Conservation (phyloP, 37 sponge, comb jelly and placozoan species). For the Crambe crambe region DNA sequence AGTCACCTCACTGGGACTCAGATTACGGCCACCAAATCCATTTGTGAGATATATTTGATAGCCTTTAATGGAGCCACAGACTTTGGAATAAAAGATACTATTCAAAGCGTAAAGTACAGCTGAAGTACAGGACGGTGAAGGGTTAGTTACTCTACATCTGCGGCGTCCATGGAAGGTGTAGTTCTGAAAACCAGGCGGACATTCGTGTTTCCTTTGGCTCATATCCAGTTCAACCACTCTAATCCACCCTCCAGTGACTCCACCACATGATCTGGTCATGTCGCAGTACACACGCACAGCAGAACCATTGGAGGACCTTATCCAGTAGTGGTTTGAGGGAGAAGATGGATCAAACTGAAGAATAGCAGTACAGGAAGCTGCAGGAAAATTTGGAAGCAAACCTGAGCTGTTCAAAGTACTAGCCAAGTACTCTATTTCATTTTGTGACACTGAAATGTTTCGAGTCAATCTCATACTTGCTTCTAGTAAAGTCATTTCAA, state of each 20-base stretch:
- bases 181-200: background rate
- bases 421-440: background rate
- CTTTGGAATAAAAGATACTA: slow-evolving; percentile 7
- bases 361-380: slow-evolving; percentile 5
- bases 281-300: slow-evolving; percentile 15
- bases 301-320: slow-evolving; percentile 9
- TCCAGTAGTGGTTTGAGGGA: slow-evolving; percentile 17
- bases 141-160: background rate
- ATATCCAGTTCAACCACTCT: slow-evolving; percentile 21
- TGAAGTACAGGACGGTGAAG: background rate
- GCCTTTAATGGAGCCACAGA: slow-evolving; percentile 24
- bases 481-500: no score
- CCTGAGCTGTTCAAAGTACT: background rate
- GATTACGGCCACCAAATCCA: background rate
- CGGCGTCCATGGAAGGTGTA: background rate
- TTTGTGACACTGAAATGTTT: no score
- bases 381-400: background rate
- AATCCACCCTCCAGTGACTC: slow-evolving; percentile 24
- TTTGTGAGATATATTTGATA: slow-evolving; percentile 13
- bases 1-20: background rate
- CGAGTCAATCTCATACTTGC: no score
- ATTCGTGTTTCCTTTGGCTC: background rate
- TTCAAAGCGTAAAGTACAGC: background rate
- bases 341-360: background rate
- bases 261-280: slow-evolving; percentile 18